Percentiles rank a stretch among this genome's conserved stretches.
phyloP scores from a whole-genome alignment of 2,888 invertebrate species.

The Thelaira solivaga region DNA sequence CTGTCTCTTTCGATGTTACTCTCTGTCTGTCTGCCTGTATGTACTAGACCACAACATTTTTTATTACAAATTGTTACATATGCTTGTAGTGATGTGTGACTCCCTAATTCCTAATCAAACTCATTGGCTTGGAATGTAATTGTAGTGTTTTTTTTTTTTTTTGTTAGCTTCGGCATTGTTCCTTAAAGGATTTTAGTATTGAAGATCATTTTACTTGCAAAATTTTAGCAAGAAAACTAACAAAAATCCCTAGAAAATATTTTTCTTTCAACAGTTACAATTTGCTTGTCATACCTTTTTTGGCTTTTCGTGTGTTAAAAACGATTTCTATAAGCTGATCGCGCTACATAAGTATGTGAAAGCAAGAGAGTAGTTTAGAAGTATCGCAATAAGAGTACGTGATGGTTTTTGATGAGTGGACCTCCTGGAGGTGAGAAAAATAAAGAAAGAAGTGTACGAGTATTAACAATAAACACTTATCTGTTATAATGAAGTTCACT shows the following conservation, averaged over 20 bases:
- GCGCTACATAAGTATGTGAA: not conserved
- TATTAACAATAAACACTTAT: constrained; percentile 54
- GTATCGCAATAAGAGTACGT: constrained; percentile 45
- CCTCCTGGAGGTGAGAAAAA: constrained; percentile 77
- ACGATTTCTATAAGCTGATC: constrained; percentile 26
- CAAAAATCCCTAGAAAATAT: constrained; percentile 10
- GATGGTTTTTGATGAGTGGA: constrained; percentile 71
- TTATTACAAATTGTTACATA: too few relatives aligned
- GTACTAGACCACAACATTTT: too few relatives aligned
- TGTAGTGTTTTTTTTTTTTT: not conserved
- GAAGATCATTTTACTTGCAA: constrained; percentile 26
- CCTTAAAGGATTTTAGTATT: constrained; percentile 12
- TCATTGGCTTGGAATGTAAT: constrained; percentile 21
- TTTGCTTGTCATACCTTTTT: constrained; percentile 1
- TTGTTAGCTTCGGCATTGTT: not conserved
- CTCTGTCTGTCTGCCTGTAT: too few relatives aligned
- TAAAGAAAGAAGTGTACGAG: constrained; percentile 41
- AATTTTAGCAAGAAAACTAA: constrained; percentile 35
- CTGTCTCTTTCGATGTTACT: too few relatives aligned
- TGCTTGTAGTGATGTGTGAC: too few relatives aligned
- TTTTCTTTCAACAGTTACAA: constrained; percentile 14
- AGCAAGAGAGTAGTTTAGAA: constrained; percentile 13
- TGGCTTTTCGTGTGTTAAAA: constrained; percentile 33
- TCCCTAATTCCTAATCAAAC: constrained; percentile 48
- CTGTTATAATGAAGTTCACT: constrained; percentile 43